Evolutionary conservation across 2,797 vertebrate species (phyloP).

Genomic region (Hypotaenidia okinawae): DNA sequence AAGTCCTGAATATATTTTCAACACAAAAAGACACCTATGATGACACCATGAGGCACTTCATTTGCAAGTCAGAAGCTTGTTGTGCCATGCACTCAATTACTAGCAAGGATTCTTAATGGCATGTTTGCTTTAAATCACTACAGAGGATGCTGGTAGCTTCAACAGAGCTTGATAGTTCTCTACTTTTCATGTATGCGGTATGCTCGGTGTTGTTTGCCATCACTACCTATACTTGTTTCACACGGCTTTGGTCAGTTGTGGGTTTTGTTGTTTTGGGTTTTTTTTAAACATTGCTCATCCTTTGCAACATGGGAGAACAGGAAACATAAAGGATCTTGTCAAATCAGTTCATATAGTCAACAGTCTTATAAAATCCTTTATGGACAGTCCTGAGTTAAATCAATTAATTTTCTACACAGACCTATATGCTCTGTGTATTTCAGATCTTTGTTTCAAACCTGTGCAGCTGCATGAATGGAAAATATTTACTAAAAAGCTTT

Average conservation of each 20-base stretch:
- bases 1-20: neutral
- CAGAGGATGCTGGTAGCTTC: slow-evolving; percentile 14
- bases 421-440: neutral
- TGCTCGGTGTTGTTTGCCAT: neutral
- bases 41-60: neutral
- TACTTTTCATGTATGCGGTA: neutral
- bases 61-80: slow-evolving; percentile 7
- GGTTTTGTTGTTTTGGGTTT: neutral
- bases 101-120: neutral
- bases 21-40: neutral
- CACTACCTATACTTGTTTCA: neutral
- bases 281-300: neutral
- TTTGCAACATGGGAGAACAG: neutral
- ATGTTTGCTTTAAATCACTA: slow-evolving; percentile 22
- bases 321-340: neutral
- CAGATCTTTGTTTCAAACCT: slow-evolving; percentile 19
- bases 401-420: neutral
- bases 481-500: slow-evolving; percentile 58
- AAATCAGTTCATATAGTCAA: neutral
- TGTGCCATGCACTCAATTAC: neutral
- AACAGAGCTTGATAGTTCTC: slow-evolving; percentile 16
- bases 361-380: neutral
- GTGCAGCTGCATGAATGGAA: slow-evolving; percentile 52
- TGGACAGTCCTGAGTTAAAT: neutral
- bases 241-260: neutral